Conservation (phyloP, 2,113 vertebrate genomes). For the Agapornis roseicollis region DNA sequence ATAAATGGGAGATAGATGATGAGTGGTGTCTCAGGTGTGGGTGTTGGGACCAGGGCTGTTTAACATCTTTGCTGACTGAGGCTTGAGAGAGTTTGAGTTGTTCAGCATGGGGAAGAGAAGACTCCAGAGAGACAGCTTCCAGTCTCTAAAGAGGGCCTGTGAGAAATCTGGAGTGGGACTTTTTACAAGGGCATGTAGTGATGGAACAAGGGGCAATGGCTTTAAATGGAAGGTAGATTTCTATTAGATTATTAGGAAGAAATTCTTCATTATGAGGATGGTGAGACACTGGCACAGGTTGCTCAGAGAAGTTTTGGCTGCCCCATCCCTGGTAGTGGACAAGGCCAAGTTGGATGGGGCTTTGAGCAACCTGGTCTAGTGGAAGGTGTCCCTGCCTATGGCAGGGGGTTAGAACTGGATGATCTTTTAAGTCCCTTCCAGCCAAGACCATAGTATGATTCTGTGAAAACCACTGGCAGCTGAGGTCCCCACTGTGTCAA, state of each 20-base stretch:
- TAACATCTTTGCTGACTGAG: background rate
- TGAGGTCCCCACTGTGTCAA: background rate
- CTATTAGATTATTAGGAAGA: background rate
- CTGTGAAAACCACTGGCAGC: background rate
- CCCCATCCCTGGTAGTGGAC: background rate
- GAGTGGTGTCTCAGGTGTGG: background rate
- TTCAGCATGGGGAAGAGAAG: background rate
- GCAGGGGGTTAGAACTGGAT: too few relatives aligned
- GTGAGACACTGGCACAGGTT: background rate
- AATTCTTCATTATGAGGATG: background rate
- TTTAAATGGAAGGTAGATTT: background rate
- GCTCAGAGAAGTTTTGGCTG: background rate
- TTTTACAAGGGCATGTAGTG: background rate
- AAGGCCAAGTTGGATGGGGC: background rate
- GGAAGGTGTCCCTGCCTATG: background rate
- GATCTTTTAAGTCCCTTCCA: background rate
- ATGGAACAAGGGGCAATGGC: background rate
- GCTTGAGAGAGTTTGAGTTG: background rate
- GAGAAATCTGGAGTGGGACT: background rate
- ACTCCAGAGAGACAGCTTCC: background rate
- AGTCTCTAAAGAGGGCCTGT: too few relatives aligned
- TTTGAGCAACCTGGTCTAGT: background rate
- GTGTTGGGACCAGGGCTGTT: background rate
- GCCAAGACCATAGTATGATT: rapidly evolving
- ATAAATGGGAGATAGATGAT: background rate